Evolutionary conservation across 2,113 vertebrate genomes (phyloP), one percentile per base, ranked within the genome.

Genomic region (Pao palembangensis): DNA sequence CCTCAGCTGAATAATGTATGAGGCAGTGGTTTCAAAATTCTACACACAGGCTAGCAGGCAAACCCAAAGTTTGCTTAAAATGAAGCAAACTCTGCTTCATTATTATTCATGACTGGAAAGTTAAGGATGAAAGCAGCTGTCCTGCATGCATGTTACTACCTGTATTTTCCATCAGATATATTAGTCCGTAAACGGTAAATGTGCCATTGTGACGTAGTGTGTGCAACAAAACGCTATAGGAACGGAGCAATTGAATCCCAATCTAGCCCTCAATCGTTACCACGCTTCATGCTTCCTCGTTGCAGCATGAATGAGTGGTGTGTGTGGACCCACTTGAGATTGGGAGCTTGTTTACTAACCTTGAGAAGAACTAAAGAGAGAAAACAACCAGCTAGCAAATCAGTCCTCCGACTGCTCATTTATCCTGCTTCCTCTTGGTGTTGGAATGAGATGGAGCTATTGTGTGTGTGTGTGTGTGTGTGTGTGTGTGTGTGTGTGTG

Each of bases 391-490:
- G 20, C 48, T 17, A 49, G 67, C 51, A 53, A 28, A 77, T 61
- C 69, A 59, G 38, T 44, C 73, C 52, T 46, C 49, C 1, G 57
- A 51, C 64, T 67, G 81, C 73, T 88, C 86, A 79, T 90, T 89
- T 87, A 78, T 76, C 53, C 78, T 73, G 15, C 54, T 66, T 60
- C 71, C 69, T 62, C 75, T 58, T 61, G 19, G 69, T 79, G 66
- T 85, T 64, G 73, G 76, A 76, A 76, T 59, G 19, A 21, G 8
- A 47, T 51, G 31, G 41, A 51, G 52, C 61, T 58, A 20, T 61
- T 52, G 54, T 56, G 47, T 48, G 52, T 55, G 49, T 58, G 48
- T 66, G 51, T 25, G 38, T 54, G 46, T 41, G 44, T 59, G 64
- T 51, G 51, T 55, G 51, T 42, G 38, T 57, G 47, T 48, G 52